phyloP scores from a whole-genome alignment of 2,113 vertebrate genomes.

The sheep (Ovis aries) region ARS-UI_Ramb_v3.0 NC_056060.1:39132501-39133000 shows the following conservation, averaged over 20 bases:
- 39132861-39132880: neutral
- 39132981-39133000: neutral
- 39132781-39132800: neutral
- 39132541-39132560: neutral
- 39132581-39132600: rapidly evolving
- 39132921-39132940: neutral
- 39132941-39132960: neutral
- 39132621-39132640: neutral
- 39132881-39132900: neutral
- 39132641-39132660: neutral
- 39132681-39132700: neutral
- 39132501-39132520: neutral
- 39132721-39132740: neutral
- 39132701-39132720: neutral
- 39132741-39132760: neutral
- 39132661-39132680: neutral
- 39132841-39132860: neutral
- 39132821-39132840: neutral
- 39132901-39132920: neutral
- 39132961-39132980: neutral
- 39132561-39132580: neutral
- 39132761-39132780: neutral
- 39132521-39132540: neutral
- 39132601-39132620: neutral
- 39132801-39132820: neutral